Evolutionary conservation across 2,113 vertebrate species (phyloP).

Genomic region (Polypterus senegalus): DNA sequence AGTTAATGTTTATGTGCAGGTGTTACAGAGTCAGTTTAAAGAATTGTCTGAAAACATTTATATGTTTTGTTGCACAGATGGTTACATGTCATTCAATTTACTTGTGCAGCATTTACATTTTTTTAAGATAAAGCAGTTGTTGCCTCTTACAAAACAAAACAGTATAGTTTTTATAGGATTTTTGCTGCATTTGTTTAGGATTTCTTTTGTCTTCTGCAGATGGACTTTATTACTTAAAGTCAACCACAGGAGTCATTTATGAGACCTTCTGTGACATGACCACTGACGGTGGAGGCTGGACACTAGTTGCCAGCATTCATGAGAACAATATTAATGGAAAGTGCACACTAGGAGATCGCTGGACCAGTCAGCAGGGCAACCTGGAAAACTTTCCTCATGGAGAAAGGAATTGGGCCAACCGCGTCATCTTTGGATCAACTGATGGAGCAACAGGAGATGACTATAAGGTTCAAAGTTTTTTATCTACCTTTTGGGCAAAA

Average conservation of each 20-base stretch:
- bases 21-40: too few species aligned
- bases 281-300: constrained; percentile 27
- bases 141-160: too few species aligned
- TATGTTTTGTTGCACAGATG: too few species aligned
- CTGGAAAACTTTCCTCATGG: constrained; percentile 12
- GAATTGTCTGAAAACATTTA: too few species aligned
- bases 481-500: background rate
- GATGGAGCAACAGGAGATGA: constrained; percentile 25
- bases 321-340: constrained; percentile 26
- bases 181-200: too few species aligned
- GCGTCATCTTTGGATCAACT: constrained; percentile 26
- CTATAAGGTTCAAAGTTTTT: constrained; percentile 24
- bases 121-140: too few species aligned
- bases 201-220: constrained; percentile 13
- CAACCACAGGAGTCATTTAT: constrained; percentile 14
- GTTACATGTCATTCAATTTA: too few species aligned
- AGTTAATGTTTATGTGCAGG: too few species aligned
- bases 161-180: too few species aligned
- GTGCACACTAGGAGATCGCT: constrained; percentile 15
- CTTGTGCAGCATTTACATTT: too few species aligned
- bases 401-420: constrained; percentile 28
- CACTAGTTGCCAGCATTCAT: constrained; percentile 31
- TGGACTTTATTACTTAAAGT: constrained; percentile 19
- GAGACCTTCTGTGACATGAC: constrained; percentile 40
- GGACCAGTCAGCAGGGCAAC: constrained; percentile 35